Conservation (phyloP, 1,140 invertebrate species). For the Ceratosolen solmsi region DNA sequence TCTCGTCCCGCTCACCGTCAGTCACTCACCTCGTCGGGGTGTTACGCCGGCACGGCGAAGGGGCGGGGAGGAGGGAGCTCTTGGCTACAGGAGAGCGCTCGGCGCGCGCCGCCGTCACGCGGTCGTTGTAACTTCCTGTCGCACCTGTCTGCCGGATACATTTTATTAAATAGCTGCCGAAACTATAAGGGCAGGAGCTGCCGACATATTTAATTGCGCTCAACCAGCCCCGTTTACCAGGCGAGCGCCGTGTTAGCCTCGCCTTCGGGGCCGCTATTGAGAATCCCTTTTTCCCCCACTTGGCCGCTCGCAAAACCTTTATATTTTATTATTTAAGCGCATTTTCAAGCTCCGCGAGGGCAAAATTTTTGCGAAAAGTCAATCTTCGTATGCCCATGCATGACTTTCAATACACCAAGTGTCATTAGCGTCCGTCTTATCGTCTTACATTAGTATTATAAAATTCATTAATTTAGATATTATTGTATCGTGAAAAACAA, state of each 20-base stretch:
- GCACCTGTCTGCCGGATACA: conserved; percentile 53
- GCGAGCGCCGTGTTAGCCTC: not conserved
- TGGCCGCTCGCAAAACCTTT: conserved; percentile 5
- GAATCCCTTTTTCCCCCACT: conserved; percentile 39
- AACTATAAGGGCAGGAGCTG: conserved; percentile 56
- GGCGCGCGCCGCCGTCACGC: not conserved
- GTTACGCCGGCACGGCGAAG: not conserved
- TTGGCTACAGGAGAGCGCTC: not conserved
- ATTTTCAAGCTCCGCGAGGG: not conserved
- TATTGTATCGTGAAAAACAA: not conserved
- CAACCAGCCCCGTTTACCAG: conserved; percentile 51
- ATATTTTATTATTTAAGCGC: conserved; percentile 46
- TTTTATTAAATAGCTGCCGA: conserved; percentile 65
- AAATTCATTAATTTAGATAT: not conserved
- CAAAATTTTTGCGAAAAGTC: not conserved
- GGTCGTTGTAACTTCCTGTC: conserved; percentile 6
- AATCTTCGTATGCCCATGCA: too few species aligned
- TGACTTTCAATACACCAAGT: not conserved
- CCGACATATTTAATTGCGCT: conserved; percentile 64
- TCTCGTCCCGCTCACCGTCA: not conserved
- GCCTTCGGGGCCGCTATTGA: conserved; percentile 17
- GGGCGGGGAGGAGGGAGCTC: not conserved
- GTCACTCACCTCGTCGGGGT: conserved; percentile 49
- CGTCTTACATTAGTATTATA: not conserved
- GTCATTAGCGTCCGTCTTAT: not conserved